Conservation (phyloP, 2,113 vertebrate genomes). For the Monarcha castaneiventris region DNA sequence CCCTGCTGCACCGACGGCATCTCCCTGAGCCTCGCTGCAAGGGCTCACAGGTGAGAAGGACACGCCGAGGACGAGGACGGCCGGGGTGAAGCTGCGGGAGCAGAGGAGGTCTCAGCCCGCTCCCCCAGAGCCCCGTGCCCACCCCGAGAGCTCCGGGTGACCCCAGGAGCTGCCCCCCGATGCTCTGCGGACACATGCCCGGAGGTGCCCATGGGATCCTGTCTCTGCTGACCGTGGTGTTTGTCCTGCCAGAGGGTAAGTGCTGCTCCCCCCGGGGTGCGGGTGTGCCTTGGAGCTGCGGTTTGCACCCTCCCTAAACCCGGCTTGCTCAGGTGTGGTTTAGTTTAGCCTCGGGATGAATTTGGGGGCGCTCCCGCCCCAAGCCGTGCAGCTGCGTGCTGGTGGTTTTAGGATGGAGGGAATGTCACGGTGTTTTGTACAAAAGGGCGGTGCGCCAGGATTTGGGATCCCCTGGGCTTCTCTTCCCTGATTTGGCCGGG, state of each 20-base stretch:
- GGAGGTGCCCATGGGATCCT: slow-evolving; percentile 27
- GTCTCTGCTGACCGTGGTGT: not conserved
- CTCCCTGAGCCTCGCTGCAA: not conserved
- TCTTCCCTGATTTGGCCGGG: accelerated
- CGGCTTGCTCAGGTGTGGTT: not conserved
- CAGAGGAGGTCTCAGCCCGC: not conserved
- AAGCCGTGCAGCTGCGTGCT: accelerated
- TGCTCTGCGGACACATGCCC: not conserved
- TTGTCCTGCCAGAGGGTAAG: slow-evolving; percentile 51
- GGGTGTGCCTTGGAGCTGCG: accelerated
- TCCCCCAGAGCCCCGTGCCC: accelerated
- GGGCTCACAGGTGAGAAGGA: not conserved
- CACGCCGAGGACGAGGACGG: not conserved
- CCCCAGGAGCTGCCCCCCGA: not conserved
- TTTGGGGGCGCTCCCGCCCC: not conserved
- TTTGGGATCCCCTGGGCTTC: not conserved
- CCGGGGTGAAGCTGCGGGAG: not conserved
- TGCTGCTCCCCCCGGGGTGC: not conserved
- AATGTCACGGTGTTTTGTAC: accelerated
- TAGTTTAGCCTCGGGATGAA: not conserved
- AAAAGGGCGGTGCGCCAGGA: not conserved
- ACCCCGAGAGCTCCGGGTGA: not conserved
- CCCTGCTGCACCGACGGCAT: not conserved
- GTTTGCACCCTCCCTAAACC: accelerated
- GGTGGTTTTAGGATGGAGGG: not conserved